phyloP scores from a whole-genome alignment of 2,888 invertebrate species.

The Archips crataeganus region DNA sequence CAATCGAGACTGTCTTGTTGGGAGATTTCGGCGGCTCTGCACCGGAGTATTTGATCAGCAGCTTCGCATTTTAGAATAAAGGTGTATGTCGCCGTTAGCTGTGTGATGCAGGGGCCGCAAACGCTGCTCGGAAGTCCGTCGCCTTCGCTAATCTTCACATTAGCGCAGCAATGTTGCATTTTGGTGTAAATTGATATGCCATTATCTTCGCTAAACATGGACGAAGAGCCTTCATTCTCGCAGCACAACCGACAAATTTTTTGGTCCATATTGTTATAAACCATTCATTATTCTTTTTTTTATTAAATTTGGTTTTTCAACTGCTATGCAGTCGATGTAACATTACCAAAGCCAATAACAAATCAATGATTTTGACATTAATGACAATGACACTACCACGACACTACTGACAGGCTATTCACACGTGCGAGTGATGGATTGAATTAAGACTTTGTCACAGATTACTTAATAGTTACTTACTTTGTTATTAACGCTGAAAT shows the following conservation, averaged over 20 bases:
- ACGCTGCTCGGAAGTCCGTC: constrained; percentile 66
- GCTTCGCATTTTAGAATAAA: constrained; percentile 69
- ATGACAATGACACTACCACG: not conserved
- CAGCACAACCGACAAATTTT: constrained; percentile 67
- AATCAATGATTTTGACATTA: constrained; percentile 3
- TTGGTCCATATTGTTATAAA: constrained; percentile 52
- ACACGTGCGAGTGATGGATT: not conserved
- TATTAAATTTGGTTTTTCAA: not conserved
- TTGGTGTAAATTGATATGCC: constrained; percentile 54
- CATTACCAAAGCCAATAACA: no score
- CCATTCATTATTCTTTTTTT: not conserved
- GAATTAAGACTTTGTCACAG: no score
- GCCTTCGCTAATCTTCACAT: constrained; percentile 56
- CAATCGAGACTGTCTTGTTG: constrained; percentile 36
- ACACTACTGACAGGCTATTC: not conserved
- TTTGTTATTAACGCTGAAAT: no score
- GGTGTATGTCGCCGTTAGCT: constrained; percentile 59
- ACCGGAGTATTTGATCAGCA: constrained; percentile 62
- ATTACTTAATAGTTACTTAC: no score
- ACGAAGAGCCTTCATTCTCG: constrained; percentile 54
- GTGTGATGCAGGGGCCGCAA: constrained; percentile 60
- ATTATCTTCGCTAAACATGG: constrained; percentile 56
- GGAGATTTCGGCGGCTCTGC: constrained; percentile 39
- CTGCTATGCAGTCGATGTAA: not conserved
- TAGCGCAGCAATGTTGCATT: constrained; percentile 67